phyloP scores from a whole-genome alignment of 2,113 vertebrate species.

The Balaeniceps rex region DNA sequence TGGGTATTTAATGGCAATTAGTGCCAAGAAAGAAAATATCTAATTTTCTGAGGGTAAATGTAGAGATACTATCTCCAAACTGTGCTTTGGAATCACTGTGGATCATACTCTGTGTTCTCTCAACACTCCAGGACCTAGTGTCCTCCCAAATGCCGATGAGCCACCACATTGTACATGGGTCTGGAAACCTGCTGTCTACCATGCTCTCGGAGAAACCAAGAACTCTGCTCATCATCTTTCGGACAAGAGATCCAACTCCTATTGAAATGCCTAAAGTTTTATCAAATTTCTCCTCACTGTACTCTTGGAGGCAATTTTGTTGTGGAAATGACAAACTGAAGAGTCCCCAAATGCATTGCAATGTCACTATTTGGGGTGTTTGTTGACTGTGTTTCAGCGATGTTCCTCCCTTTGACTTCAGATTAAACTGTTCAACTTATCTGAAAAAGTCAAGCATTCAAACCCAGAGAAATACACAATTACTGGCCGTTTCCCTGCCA shows the following conservation, averaged over 20 bases:
- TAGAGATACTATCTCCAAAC: neutral
- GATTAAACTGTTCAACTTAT: neutral
- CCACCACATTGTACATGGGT: fast-evolving
- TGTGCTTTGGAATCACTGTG: neutral
- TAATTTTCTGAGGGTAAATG: neutral
- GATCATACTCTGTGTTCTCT: neutral
- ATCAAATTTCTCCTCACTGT: neutral
- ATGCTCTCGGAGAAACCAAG: neutral
- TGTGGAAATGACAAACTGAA: neutral
- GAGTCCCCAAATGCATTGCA: neutral
- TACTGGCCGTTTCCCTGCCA: neutral
- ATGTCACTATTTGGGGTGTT: neutral
- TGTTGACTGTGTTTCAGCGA: neutral
- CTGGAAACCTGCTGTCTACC: neutral
- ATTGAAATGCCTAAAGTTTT: neutral
- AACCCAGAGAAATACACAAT: neutral
- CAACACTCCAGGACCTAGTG: neutral
- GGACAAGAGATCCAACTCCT: neutral
- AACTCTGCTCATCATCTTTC: neutral
- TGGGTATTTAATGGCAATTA: neutral
- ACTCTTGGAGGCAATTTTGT: neutral
- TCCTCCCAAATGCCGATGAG: neutral
- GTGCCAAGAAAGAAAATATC: neutral
- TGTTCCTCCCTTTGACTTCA: neutral
- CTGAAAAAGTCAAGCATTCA: neutral